Base-by-base conservation (phyloP, 2,797 vertebrate species). In the Hoplostethus atlanticus region DNA sequence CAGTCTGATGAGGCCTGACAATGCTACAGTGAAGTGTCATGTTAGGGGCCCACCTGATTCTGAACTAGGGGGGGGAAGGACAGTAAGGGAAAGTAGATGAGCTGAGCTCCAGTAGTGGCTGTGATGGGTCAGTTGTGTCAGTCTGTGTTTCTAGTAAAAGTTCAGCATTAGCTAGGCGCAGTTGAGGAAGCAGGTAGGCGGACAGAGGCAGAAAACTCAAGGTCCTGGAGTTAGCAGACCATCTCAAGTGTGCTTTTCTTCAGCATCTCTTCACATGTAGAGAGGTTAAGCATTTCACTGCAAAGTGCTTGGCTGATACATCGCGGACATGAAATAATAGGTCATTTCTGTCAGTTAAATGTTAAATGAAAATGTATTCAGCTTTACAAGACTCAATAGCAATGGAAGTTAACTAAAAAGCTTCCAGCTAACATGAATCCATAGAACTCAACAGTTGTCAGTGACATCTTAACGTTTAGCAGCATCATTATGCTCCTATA, bases 1-100 rank as follows among this genome's bases (percentile, higher is more conserved):
- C 81, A 84, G 80, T 70, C 63, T 86, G 86, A 87, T 84, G 76
- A 85, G 65, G 76, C 71, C 76, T 71, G 85, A 81, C 87, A 84
- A 61, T 63, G 66, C 67, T 74, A n/a, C 66, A 80, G 73, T 16
- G 71, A 42, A 50, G 71, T 65, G 60, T 62, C 55, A 63, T 50
- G 61, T 73, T 62, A 55, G 64, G 61, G 58, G 83, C 36, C 16
- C 48, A 57, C 44, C 38, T 63, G 72, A 58, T 73, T 87, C 77
- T 71, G 68, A 76, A 79, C 81, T 64, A 59, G 42, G 50, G 65
- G 63, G 59, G 62, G 76, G n/a, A n/a, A n/a, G n/a, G n/a, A n/a
- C n/a, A n/a, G n/a, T n/a, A n/a, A n/a, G 62, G 68, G 76, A 81
- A 77, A 83, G 69, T 38, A 52, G 64, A 79, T 48, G 70, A 73